Conservation (phyloP, 2,888 invertebrate genomes). For the Apantesis nais region DNA sequence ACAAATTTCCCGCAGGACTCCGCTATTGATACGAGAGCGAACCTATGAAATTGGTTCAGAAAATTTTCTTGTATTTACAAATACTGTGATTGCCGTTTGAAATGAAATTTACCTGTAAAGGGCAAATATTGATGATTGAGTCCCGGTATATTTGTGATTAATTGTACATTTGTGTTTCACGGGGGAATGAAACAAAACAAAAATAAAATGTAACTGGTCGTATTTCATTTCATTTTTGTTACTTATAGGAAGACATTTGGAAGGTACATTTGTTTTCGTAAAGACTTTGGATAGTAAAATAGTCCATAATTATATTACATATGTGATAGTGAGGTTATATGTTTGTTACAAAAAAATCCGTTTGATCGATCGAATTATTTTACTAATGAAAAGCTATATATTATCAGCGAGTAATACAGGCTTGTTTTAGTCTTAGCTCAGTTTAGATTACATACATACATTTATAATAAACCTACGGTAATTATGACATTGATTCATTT, state of each 20-base stretch:
- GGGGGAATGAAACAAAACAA: background rate
- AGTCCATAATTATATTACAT: too few relatives aligned
- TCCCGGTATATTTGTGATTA: background rate
- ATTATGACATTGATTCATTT: background rate
- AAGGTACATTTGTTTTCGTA: background rate
- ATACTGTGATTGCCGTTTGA: conserved; percentile 2
- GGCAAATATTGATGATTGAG: conserved; percentile 6
- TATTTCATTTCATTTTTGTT: too few relatives aligned
- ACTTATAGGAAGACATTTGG: background rate
- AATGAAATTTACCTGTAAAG: conserved; percentile 4
- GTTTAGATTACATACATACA: too few relatives aligned
- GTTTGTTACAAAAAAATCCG: too few relatives aligned
- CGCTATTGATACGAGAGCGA: background rate
- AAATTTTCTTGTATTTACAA: conserved; percentile 11
- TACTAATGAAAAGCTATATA: too few relatives aligned
- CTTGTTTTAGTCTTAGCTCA: too few relatives aligned
- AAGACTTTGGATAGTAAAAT: background rate
- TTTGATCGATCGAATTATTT: too few relatives aligned
- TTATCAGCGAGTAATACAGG: too few relatives aligned
- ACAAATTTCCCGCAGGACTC: conserved; percentile 7
- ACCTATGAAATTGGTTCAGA: conserved; percentile 2
- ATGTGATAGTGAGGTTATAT: too few relatives aligned
- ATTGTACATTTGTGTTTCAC: background rate
- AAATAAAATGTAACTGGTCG: background rate
- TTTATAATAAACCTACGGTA: background rate